Evolutionary conservation across 2,888 invertebrate species (phyloP).

Genomic region (Drosophila neotestacea): DNA sequence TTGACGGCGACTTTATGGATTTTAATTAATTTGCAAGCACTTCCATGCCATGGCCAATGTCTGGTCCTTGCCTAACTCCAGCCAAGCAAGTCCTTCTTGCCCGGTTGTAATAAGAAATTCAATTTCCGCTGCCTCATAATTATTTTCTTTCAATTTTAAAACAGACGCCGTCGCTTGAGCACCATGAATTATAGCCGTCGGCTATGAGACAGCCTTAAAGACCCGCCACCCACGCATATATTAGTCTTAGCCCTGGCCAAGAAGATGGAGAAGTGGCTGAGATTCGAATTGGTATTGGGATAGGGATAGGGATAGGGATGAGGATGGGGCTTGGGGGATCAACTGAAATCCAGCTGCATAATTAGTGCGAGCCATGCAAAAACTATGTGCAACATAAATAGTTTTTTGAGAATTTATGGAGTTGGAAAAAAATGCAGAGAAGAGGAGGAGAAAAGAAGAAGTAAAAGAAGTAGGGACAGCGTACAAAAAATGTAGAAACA

Average conservation of each 20-base stretch:
- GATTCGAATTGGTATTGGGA: constrained; percentile 7
- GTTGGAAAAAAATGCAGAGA: constrained; percentile 28
- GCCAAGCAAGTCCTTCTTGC: constrained; percentile 16
- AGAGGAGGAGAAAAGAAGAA: not conserved
- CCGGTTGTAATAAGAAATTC: constrained; percentile 77
- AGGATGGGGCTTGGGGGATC: not conserved
- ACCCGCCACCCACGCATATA: constrained; percentile 63
- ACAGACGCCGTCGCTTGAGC: constrained; percentile 61
- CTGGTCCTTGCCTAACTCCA: constrained; percentile 13
- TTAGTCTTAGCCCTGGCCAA: constrained; percentile 31
- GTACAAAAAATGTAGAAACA: constrained; percentile 30
- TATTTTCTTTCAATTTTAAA: constrained; percentile 81
- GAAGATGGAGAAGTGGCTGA: constrained; percentile 2
- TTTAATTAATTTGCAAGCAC: constrained; percentile 76
- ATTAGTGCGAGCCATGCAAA: constrained; percentile 63
- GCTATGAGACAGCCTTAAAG: constrained; percentile 50
- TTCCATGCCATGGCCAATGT: constrained; percentile 23
- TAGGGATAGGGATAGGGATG: not conserved
- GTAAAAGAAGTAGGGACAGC: constrained; percentile 17
- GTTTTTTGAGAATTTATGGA: constrained; percentile 69
- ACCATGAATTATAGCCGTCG: constrained; percentile 70
- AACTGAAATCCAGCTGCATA: constrained; percentile 72
- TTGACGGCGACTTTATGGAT: constrained; percentile 63
- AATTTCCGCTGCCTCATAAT: constrained; percentile 79
- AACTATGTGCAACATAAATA: constrained; percentile 70